These are phyloP conservation scores for Syritta pipiens DNA, from an alignment of 2,888 invertebrate species.

Conservation along the genomic window DNA sequence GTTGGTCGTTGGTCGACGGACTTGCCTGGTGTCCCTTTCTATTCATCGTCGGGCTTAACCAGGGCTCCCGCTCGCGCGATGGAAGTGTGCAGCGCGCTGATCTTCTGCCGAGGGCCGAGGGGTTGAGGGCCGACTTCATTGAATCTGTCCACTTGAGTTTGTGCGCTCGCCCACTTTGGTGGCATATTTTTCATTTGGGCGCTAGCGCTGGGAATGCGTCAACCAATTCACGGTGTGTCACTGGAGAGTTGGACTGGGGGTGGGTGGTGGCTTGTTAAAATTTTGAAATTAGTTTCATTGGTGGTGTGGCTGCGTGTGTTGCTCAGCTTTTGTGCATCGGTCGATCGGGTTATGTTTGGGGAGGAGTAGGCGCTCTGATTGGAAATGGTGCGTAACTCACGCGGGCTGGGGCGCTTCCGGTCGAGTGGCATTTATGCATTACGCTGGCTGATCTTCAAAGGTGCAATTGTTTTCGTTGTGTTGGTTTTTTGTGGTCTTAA, in stretches of 20 bases:
- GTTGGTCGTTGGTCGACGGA: too few relatives aligned
- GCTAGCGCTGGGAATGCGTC: conserved; percentile 25
- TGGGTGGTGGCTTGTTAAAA: conserved; percentile 24
- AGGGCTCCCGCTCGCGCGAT: conserved; percentile 26
- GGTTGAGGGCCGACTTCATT: conserved; percentile 55
- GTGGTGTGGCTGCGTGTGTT: too few relatives aligned
- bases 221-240: conserved; percentile 30
- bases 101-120: too few relatives aligned
- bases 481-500: conserved; percentile 17
- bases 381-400: background rate
- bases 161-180: conserved; percentile 52
- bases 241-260: background rate
- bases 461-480: conserved; percentile 6
- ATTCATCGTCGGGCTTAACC: conserved; percentile 36
- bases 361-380: background rate
- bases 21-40: conserved; percentile 39
- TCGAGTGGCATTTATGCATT: conserved; percentile 24
- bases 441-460: conserved; percentile 19
- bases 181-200: conserved; percentile 24
- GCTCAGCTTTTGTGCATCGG: too few relatives aligned
- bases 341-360: background rate
- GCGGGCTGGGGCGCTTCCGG: too few relatives aligned
- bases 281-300: conserved; percentile 42
- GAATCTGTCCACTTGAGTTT: conserved; percentile 65
- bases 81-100: conserved; percentile 55